Evolutionary conservation across 2,888 invertebrate genomes (phyloP), one percentile per base, ranked within the genome.

Genomic region (Operophtera brumata): DNA sequence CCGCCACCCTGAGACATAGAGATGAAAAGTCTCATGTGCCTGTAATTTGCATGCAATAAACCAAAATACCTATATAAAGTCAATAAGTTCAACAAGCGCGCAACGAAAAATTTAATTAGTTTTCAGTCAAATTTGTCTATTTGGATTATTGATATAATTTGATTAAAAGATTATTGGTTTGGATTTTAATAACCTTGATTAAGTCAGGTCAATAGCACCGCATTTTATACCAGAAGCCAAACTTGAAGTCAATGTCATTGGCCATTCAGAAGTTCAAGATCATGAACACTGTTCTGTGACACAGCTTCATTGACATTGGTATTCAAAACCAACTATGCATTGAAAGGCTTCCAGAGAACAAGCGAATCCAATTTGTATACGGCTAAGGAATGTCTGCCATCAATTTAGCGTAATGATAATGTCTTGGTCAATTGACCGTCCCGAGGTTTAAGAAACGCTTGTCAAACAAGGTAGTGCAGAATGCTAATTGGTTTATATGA

Each of bases 401-500:
- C 26, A 35, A 46, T 56, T 52, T 20, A 51, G 30, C 46, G 35
- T 40, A 7, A 35, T 53, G 40, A 34, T 48, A 20, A 47, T 48
- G 48, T n/a, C 43, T 43, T 35, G 47, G 30, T 47, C 40, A 50
- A 47, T 52, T 56, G 57, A 57, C 53, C 58, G 55, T 41, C 40
- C 8, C 26, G 47, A 34, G 42, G 53, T 57, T 57, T 48, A 48
- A 57, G 54, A 57, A 66, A 62, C 61, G 58, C 66, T 61, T 52
- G 59, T 52, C 47, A 42, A 54, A 59, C 43, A 43, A 47, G 52
- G 61, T 63, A 65, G 61, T 53, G 59, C 36, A 61, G 84, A 78
- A 84, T 84, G 82, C 76, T 81, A 83, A 84, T 84, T 74, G 73
- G 73, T 76, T 79, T 77, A 80, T 46, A 42, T 50, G 37, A 44